Conservation (phyloP, 2,113 vertebrate genomes). For the Vicugna pacos region DNA sequence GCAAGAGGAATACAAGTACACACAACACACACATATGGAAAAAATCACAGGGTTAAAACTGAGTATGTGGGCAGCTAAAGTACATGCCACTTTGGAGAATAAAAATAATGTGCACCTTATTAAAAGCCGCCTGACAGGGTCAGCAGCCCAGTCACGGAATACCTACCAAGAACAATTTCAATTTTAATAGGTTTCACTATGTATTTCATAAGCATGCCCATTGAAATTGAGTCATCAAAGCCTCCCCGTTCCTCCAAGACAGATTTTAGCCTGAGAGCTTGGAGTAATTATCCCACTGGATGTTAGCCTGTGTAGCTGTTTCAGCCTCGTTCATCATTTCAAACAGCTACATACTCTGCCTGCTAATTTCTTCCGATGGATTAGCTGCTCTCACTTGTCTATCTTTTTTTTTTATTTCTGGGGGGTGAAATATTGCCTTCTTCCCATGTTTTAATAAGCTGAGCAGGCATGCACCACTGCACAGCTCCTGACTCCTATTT, state of each 20-base stretch:
- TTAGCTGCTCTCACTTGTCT: constrained; percentile 98
- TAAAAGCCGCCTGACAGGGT: constrained; percentile 95
- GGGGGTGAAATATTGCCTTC: constrained; percentile 97
- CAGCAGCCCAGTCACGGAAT: constrained; percentile 91
- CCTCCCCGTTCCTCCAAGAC: constrained; percentile 93
- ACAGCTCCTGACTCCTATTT: constrained; percentile 89
- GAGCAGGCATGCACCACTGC: constrained; percentile 92
- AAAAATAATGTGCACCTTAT: constrained; percentile 92
- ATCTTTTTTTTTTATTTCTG: constrained; percentile 94
- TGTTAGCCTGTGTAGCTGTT: constrained; percentile 96
- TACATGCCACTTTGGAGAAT: constrained; percentile 87
- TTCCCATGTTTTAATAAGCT: constrained; percentile 96
- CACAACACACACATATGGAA: background rate
- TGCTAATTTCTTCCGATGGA: constrained; percentile 99
- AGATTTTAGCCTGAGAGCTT: constrained; percentile 97
- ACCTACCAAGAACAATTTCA: constrained; percentile 99
- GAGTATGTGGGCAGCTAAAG: constrained; percentile 84
- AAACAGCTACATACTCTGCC: constrained; percentile 95
- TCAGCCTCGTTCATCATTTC: constrained; percentile 97
- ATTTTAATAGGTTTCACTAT: constrained; percentile 99
- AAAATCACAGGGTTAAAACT: constrained; percentile 85
- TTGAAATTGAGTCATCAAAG: constrained; percentile 99
- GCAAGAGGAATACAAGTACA: background rate
- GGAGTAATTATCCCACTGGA: constrained; percentile 99
- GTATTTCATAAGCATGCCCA: constrained; percentile 97